Conservation (phyloP, 2,888 invertebrate species). For the Clunio marinus region DNA sequence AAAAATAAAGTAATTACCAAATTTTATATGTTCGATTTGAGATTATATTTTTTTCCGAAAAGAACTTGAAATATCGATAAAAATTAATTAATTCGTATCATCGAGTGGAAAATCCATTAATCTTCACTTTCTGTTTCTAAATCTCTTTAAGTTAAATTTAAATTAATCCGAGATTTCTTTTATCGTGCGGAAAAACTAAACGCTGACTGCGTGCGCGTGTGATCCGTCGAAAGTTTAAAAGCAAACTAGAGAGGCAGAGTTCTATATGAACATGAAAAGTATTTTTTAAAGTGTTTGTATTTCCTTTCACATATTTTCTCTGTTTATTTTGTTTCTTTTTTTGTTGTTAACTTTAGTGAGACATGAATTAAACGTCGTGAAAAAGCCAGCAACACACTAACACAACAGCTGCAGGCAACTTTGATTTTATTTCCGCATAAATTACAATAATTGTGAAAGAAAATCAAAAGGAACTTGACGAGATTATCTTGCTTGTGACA, state of each 20-base stretch:
- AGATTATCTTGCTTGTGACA: too few relatives aligned
- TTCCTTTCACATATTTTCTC: conserved; percentile 23
- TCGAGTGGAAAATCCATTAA: background rate
- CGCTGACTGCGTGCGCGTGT: conserved; percentile 20
- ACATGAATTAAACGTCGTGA: conserved; percentile 26
- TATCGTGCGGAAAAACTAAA: background rate
- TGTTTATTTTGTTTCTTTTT: conserved; percentile 27
- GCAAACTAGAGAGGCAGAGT: conserved; percentile 24
- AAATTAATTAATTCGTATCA: background rate
- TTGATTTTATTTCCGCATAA: conserved; percentile 7
- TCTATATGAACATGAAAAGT: conserved; percentile 23
- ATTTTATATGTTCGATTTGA: too few relatives aligned
- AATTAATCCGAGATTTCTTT: too few relatives aligned
- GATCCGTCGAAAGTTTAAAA: conserved; percentile 26
- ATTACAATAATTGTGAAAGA: too few relatives aligned
- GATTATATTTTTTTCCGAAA: too few relatives aligned
- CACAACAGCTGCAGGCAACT: conserved; percentile 2
- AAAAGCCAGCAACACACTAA: conserved; percentile 7
- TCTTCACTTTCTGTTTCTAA: too few relatives aligned
- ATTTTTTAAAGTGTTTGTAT: conserved; percentile 35
- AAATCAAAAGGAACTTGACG: too few relatives aligned
- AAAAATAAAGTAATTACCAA: too few relatives aligned
- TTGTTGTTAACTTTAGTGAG: conserved; percentile 19
- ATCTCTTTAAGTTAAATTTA: too few relatives aligned
- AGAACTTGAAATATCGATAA: too few relatives aligned